Evolutionary conservation across 2,888 invertebrate species (phyloP), one percentile per base, ranked within the genome.

Genomic region (Nomada fabriciana): DNA sequence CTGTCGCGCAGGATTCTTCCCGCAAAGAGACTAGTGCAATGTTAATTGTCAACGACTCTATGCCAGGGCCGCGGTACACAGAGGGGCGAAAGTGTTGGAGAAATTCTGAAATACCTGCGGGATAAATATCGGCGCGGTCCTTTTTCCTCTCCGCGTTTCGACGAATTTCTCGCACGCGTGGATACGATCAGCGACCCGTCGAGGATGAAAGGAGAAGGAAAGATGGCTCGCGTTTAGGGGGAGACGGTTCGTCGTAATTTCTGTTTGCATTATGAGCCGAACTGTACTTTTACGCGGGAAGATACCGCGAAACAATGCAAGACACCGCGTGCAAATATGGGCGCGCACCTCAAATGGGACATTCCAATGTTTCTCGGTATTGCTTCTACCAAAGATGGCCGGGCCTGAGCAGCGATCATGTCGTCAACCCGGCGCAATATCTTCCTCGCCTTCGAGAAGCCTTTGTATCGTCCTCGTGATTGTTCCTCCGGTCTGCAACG

Each of bases 321-420:
- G 91, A 91, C 89, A 86, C 87, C 36, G 88, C 90, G 91, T 90
- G 91, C 91, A 91, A 93, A 93, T 93, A 93, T 93, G 92, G 93
- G 93, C 91, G 93, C 91, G 92, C 90, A 92, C 92, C 90, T 92
- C 92, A 91, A 93, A 93, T 93, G 93, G 93, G 91, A 92, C 93
- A 93, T 93, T 93, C 93, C 92, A 88, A 90, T 91, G 92, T 89
- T 93, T 92, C 92, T 92, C 88, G 91, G 92, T 92, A 92, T 92
- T 89, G 87, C 90, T 90, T 86, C 89, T 86, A 89, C 89, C 89
- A 89, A 90, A 90, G 88, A 89, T 89, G 89, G 89, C 79, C 73
- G 73, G 77, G 75, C 76, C 70, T 73, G 77, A 68, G 71, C 71
- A 76, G 65, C 74, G 87, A 88, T 86, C 84, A 75, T 70, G 75